These are phyloP conservation scores for Metacarcinus magister DNA, from an alignment of 2,888 invertebrate genomes.

Conservation along the genomic window DNA sequence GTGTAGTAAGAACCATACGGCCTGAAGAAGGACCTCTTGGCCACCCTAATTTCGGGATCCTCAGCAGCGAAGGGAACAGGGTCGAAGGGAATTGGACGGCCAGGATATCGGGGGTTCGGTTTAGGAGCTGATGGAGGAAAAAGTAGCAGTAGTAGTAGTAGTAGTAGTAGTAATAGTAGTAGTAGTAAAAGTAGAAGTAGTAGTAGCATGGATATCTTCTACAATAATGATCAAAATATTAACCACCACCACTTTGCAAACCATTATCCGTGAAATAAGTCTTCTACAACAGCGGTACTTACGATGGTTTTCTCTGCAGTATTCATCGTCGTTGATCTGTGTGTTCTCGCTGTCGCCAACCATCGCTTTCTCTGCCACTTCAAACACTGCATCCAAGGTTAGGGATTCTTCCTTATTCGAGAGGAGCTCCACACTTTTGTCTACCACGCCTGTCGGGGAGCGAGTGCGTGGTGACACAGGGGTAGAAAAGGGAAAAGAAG, in stretches of 20 bases:
- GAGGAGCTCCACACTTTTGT: slow-evolving; percentile 75
- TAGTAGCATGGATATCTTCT: background rate
- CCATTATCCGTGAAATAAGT: background rate
- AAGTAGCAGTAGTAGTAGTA: too few species aligned
- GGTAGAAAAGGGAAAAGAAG: background rate
- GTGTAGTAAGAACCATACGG: background rate
- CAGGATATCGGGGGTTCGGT: too few species aligned
- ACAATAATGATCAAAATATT: too few species aligned
- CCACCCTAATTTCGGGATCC: background rate
- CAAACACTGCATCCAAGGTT: slow-evolving; percentile 64
- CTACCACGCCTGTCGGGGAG: slow-evolving; percentile 69
- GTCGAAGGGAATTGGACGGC: background rate
- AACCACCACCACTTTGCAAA: background rate
- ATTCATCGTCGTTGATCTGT: slow-evolving; percentile 56
- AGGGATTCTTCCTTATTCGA: slow-evolving; percentile 46
- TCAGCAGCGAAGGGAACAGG: slow-evolving; percentile 9
- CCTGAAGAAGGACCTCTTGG: background rate
- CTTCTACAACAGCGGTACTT: background rate
- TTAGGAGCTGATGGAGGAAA: background rate
- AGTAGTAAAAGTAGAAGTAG: background rate
- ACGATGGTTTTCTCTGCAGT: background rate
- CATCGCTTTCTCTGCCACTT: background rate
- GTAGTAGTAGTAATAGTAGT: background rate
- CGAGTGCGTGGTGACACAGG: background rate
- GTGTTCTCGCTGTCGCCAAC: background rate